Evolutionary conservation across 2,113 vertebrate genomes (phyloP).

Genomic region (Polypterus senegalus): DNA sequence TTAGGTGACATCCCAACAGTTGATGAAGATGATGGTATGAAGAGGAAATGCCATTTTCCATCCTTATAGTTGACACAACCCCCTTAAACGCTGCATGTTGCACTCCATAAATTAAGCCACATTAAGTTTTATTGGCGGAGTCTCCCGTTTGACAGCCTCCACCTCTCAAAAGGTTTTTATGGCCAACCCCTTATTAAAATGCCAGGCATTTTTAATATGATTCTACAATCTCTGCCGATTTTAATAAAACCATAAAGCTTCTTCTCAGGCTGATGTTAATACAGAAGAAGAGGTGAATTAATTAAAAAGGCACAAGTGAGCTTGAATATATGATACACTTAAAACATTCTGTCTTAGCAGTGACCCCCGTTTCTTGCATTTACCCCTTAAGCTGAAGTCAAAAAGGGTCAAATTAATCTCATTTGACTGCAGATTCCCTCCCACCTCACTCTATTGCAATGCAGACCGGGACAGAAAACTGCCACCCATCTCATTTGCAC

Average conservation of each 20-base stretch:
- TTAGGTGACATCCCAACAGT: too few species aligned
- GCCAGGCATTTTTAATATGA: conserved; percentile 45
- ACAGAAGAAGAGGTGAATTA: conserved; percentile 19
- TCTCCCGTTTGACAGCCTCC: conserved; percentile 31
- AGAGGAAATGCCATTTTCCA: too few species aligned
- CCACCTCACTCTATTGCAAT: conserved; percentile 7
- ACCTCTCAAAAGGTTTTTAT: conserved; percentile 33
- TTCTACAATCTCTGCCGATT: conserved; percentile 52
- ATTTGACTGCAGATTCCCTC: conserved; percentile 33
- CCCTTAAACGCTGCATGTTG: conserved; percentile 25
- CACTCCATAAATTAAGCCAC: conserved; percentile 59
- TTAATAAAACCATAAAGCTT: conserved; percentile 61
- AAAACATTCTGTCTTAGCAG: conserved; percentile 36
- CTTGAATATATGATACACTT: conserved; percentile 47
- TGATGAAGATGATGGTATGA: too few species aligned
- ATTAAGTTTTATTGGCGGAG: conserved; percentile 48
- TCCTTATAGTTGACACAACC: too few species aligned
- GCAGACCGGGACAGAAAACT: conserved; percentile 12
- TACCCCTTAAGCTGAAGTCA: conserved; percentile 44
- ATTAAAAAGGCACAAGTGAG: conserved; percentile 32
- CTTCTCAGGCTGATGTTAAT: conserved; percentile 19
- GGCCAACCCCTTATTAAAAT: conserved; percentile 49
- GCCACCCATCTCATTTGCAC: conserved; percentile 17
- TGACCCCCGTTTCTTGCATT: conserved; percentile 40
- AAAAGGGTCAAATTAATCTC: conserved; percentile 47